phyloP scores from a whole-genome alignment of 2,888 invertebrate species.

The Volucella inflata region DNA sequence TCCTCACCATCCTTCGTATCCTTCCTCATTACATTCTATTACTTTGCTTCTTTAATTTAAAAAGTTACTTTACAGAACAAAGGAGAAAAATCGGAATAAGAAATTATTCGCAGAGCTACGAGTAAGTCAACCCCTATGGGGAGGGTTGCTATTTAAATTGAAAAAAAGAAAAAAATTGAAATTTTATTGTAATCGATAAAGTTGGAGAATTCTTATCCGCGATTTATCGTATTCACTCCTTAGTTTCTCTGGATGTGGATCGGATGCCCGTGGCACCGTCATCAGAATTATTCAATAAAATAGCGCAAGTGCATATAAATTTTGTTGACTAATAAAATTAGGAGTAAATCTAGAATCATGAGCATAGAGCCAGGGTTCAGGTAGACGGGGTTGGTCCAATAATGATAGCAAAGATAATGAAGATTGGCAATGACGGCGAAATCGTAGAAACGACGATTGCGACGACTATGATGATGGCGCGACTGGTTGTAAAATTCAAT shows the following conservation, averaged over 20 bases:
- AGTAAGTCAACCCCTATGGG: not conserved
- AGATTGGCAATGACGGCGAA: conserved; percentile 34
- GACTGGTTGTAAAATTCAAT: conserved; percentile 46
- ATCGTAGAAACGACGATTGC: not conserved
- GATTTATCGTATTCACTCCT: conserved; percentile 34
- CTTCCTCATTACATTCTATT: conserved; percentile 42
- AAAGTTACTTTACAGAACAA: conserved; percentile 32
- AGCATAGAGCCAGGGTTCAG: not conserved
- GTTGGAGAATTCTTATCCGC: conserved; percentile 51
- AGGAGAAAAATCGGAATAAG: conserved; percentile 17
- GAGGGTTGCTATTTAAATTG: conserved; percentile 13
- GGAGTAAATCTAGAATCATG: conserved; percentile 50
- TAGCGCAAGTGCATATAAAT: conserved; percentile 65
- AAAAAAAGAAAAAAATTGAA: conserved; percentile 36
- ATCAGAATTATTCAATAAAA: conserved; percentile 51
- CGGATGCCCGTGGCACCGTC: not conserved
- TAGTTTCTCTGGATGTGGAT: not conserved
- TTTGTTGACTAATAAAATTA: conserved; percentile 67
- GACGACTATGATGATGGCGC: conserved; percentile 22
- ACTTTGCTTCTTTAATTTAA: conserved; percentile 35
- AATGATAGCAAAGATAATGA: conserved; percentile 54
- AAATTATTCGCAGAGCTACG: conserved; percentile 32
- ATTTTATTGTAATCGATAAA: conserved; percentile 70
- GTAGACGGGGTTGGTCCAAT: conserved; percentile 30
- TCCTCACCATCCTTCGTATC: conserved; percentile 11